Evolutionary conservation across 2,888 invertebrate species (phyloP).

Genomic region (Calliscelio sp.): DNA sequence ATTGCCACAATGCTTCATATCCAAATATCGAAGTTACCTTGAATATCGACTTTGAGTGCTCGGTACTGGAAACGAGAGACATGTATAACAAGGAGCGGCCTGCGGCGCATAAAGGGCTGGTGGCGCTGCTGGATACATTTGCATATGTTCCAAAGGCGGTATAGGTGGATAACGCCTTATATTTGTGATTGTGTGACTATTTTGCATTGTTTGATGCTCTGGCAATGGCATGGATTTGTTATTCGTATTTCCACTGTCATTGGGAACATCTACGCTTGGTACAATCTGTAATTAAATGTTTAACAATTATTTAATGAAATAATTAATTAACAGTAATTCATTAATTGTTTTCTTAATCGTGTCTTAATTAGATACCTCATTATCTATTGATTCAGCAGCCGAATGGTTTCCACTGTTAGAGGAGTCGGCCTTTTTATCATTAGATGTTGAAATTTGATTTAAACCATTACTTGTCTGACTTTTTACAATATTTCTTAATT

Average conservation of each 20-base stretch:
- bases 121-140: constrained; percentile 83
- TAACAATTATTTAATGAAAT: too few species aligned
- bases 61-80: constrained; percentile 84
- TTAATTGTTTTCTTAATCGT: too few species aligned
- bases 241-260: constrained; percentile 78
- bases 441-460: constrained; percentile 77
- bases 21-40: constrained; percentile 76
- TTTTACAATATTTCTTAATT: constrained; percentile 88
- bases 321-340: background rate
- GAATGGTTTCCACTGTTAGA: constrained; percentile 78
- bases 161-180: constrained; percentile 83
- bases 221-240: constrained; percentile 79
- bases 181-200: constrained; percentile 81
- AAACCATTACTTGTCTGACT: constrained; percentile 84
- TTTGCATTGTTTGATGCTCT: constrained; percentile 81
- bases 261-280: constrained; percentile 76
- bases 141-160: constrained; percentile 83
- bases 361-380: too few species aligned
- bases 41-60: constrained; percentile 84
- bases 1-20: background rate
- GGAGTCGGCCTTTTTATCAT: constrained; percentile 81
- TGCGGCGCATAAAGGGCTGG: constrained; percentile 83
- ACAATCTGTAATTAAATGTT: constrained; percentile 65
- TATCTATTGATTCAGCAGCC: constrained; percentile 75
- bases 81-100: constrained; percentile 83